Conservation (phyloP, 2,888 invertebrate species). For the Amblyjoppa proteus region DNA sequence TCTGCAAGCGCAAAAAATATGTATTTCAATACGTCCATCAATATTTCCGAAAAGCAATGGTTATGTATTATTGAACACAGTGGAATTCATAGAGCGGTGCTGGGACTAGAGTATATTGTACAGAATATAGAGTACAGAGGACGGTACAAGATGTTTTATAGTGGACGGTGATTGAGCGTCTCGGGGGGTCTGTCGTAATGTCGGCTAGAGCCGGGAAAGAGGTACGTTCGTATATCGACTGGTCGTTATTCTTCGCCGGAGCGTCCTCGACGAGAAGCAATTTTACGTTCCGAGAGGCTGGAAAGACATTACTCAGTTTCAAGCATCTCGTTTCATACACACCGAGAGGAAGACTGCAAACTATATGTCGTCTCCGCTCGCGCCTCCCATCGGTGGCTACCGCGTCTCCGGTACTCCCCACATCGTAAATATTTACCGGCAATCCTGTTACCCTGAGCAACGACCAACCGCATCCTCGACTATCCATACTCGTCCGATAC, state of each 20-base stretch:
- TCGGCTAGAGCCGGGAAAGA: conserved; percentile 25
- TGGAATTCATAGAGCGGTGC: not conserved
- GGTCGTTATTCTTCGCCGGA: conserved; percentile 52
- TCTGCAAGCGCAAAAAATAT: not conserved
- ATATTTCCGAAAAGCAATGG: not conserved
- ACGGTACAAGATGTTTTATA: conserved; percentile 27
- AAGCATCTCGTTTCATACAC: conserved; percentile 30
- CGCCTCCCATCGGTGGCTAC: not conserved
- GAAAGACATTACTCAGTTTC: conserved; percentile 51
- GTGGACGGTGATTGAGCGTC: conserved; percentile 39
- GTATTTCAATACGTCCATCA: not conserved
- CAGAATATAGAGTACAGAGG: conserved; percentile 17
- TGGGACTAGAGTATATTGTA: conserved; percentile 9
- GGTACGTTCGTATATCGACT: conserved; percentile 46
- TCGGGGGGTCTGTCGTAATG: conserved; percentile 44
- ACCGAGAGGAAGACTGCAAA: not conserved
- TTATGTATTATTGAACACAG: not conserved
- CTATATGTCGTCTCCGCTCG: not conserved
- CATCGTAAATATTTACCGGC: conserved; percentile 40
- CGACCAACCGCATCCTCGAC: not conserved
- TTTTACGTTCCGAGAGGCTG: conserved; percentile 50
- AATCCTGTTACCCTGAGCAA: not conserved
- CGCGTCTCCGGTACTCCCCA: not conserved
- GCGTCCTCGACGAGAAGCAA: conserved; percentile 53
- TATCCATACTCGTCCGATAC: not conserved